These are phyloP conservation scores for Eunapius fragilis DNA, from an alignment of 37 sponge, comb jelly and placozoan species.

Conservation along the genomic window DNA sequence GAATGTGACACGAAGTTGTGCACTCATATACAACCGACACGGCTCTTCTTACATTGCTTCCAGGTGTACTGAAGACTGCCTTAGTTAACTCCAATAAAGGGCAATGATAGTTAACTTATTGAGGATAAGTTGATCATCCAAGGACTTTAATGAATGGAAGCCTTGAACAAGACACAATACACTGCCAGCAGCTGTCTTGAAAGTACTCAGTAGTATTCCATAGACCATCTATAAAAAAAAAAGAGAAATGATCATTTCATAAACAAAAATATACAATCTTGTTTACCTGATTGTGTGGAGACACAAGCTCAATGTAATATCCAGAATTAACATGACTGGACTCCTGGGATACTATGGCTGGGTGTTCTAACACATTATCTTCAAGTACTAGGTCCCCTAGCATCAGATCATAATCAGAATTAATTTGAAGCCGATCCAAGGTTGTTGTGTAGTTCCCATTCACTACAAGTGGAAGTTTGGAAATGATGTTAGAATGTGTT, in stretches of 20 bases:
- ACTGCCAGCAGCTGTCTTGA: background rate
- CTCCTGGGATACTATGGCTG: background rate
- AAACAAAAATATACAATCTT: background rate
- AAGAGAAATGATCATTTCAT: no score
- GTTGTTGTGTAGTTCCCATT: background rate
- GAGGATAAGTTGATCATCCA: background rate
- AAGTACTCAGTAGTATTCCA: background rate
- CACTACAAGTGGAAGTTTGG: background rate
- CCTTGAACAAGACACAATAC: background rate
- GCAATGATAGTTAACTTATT: background rate
- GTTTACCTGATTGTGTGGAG: background rate
- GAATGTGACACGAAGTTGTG: background rate
- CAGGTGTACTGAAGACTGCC: background rate
- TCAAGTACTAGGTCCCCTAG: background rate
- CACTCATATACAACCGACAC: background rate
- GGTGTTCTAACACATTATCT: background rate
- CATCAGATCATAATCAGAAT: background rate
- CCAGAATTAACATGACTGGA: background rate
- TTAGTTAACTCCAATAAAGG: background rate
- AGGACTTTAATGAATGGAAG: background rate
- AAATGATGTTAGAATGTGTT: background rate
- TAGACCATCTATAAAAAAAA: background rate
- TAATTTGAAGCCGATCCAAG: background rate
- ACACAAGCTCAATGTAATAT: background rate
- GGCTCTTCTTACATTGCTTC: background rate